These are phyloP conservation scores for Megaustenia siamemsis DNA, from an alignment of 2,888 invertebrate species.

Conservation along the genomic window DNA sequence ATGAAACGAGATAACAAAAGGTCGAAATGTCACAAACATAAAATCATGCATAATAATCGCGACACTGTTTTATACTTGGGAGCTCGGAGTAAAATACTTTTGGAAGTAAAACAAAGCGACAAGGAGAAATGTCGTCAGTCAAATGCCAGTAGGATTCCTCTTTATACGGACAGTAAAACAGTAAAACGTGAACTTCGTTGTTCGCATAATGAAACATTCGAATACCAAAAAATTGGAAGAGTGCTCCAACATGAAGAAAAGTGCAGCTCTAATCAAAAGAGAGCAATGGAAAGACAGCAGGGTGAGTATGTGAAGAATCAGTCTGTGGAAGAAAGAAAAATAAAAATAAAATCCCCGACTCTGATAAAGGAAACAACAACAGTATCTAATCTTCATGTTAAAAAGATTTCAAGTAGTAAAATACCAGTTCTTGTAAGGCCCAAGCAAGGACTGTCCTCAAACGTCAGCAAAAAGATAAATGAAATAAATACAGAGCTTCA, in stretches of 20 bases:
- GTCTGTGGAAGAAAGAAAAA: too few relatives aligned
- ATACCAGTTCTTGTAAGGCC: conserved; percentile 4
- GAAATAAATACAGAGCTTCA: not conserved
- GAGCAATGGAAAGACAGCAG: not conserved
- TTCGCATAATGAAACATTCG: not conserved
- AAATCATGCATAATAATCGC: too few relatives aligned
- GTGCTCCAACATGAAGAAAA: too few relatives aligned
- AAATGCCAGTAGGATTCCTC: not conserved
- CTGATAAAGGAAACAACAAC: too few relatives aligned
- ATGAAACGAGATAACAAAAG: too few relatives aligned
- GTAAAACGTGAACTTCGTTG: not conserved
- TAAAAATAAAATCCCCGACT: too few relatives aligned
- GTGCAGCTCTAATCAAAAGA: not conserved
- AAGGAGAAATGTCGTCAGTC: not conserved
- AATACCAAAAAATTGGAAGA: too few relatives aligned
- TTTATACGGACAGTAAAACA: not conserved
- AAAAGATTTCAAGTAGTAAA: not conserved
- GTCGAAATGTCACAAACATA: too few relatives aligned
- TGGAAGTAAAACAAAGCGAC: not conserved
- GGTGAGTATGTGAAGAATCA: too few relatives aligned
- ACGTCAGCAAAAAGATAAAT: not conserved
- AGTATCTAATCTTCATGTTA: too few relatives aligned
- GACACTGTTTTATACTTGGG: not conserved
- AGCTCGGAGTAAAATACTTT: not conserved
- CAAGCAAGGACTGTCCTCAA: too few relatives aligned